phyloP scores from a whole-genome alignment of 2,888 invertebrate species.

The Rhodophaea formosa region DNA sequence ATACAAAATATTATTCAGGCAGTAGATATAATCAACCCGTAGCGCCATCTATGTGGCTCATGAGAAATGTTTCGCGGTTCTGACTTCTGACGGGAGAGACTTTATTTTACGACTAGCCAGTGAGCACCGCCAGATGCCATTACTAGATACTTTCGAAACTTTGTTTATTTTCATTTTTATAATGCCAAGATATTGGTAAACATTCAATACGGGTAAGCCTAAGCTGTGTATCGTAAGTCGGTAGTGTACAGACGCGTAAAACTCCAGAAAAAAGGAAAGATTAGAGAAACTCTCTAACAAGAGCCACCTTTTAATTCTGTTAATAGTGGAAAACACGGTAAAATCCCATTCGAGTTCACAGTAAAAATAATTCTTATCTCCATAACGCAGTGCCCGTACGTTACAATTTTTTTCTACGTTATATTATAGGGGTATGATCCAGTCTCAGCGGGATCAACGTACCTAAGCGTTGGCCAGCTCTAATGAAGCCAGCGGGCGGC shows the following conservation, averaged over 20 bases:
- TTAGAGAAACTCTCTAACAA: too few species aligned
- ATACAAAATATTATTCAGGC: too few species aligned
- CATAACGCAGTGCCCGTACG: too few species aligned
- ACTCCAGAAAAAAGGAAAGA: not conserved
- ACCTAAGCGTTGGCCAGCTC: not conserved
- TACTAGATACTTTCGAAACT: not conserved
- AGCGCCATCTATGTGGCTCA: slow-evolving; percentile 3
- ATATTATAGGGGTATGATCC: not conserved
- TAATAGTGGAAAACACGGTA: too few species aligned
- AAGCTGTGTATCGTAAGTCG: too few species aligned
- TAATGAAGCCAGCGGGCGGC: slow-evolving; percentile 4
- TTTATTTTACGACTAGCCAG: not conserved
- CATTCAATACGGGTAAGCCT: too few species aligned
- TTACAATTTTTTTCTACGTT: too few species aligned
- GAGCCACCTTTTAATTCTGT: too few species aligned
- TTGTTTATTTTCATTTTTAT: not conserved
- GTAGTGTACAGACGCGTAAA: not conserved
- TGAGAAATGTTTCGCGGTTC: not conserved
- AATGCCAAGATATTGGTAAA: too few species aligned
- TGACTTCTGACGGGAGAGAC: not conserved
- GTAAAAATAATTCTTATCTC: too few species aligned
- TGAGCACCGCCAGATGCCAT: not conserved
- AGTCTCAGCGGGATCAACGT: not conserved
- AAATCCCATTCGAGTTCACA: too few species aligned
- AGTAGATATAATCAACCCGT: too few species aligned